phyloP scores from a whole-genome alignment of 2,113 vertebrate genomes.

The Rhodinocichla rosea region DNA sequence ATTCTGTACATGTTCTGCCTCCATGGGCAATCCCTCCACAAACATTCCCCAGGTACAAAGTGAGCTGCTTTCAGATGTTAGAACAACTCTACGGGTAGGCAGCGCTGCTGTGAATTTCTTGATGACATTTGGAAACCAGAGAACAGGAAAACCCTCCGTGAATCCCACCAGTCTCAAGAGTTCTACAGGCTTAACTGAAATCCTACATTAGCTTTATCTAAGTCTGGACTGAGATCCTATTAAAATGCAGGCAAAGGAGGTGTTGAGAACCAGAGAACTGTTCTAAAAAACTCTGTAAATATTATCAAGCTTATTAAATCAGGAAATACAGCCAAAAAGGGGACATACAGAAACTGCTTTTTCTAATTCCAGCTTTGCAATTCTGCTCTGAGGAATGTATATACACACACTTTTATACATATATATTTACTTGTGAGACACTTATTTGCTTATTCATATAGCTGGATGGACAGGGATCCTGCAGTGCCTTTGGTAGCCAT shows the following conservation, averaged over 20 bases:
- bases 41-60: not conserved
- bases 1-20: not conserved
- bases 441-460: not conserved
- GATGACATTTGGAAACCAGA: not conserved
- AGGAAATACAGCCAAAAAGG: not conserved
- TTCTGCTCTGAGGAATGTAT: not conserved
- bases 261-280: not conserved
- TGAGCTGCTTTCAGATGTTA: not conserved
- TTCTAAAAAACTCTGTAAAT: not conserved
- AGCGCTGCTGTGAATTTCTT: not conserved
- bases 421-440: not conserved
- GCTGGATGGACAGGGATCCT: not conserved
- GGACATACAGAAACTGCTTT: not conserved
- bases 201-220: not conserved
- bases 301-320: not conserved
- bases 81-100: not conserved
- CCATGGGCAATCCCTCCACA: not conserved
- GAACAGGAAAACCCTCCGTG: not conserved
- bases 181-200: not conserved
- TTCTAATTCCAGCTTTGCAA: not conserved
- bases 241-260: not conserved
- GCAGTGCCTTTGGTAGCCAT: not conserved
- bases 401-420: not conserved
- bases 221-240: not conserved
- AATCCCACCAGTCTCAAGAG: not conserved